phyloP scores from a whole-genome alignment of 2,888 invertebrate genomes.

The Escarpia spicata region DNA sequence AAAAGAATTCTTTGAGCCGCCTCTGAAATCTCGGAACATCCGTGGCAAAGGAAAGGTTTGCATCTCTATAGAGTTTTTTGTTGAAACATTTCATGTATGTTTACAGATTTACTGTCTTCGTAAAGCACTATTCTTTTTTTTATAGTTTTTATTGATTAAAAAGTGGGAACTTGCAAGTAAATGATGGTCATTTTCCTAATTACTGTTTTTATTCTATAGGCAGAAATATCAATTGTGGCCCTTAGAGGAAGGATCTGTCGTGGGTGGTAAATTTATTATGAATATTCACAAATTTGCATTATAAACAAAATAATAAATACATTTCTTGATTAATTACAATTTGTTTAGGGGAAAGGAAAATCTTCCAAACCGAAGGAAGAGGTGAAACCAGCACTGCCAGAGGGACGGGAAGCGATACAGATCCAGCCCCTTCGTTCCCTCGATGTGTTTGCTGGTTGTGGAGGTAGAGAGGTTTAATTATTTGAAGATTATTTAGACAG shows the following conservation, averaged over 20 bases:
- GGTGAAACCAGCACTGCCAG: background rate
- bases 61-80: background rate
- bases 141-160: background rate
- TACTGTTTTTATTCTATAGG: background rate
- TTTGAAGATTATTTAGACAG: background rate
- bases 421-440: slow-evolving; percentile 73
- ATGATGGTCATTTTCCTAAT: background rate
- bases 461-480: slow-evolving; percentile 68
- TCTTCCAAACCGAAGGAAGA: slow-evolving; percentile 20
- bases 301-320: background rate
- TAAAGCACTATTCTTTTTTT: background rate
- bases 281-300: background rate
- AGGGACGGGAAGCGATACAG: slow-evolving; percentile 25
- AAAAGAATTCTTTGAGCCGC: slow-evolving; percentile 73
- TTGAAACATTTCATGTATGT: background rate
- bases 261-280: background rate
- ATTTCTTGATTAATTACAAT: background rate
- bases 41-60: slow-evolving; percentile 71
- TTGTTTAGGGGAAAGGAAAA: slow-evolving; percentile 22
- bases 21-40: slow-evolving; percentile 71
- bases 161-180: background rate
- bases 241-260: background rate
- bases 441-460: slow-evolving; percentile 88
- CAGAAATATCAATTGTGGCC: background rate
- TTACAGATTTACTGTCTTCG: background rate